Base-by-base conservation (phyloP, 2,888 invertebrate genomes). In the Dicycla oo region DNA sequence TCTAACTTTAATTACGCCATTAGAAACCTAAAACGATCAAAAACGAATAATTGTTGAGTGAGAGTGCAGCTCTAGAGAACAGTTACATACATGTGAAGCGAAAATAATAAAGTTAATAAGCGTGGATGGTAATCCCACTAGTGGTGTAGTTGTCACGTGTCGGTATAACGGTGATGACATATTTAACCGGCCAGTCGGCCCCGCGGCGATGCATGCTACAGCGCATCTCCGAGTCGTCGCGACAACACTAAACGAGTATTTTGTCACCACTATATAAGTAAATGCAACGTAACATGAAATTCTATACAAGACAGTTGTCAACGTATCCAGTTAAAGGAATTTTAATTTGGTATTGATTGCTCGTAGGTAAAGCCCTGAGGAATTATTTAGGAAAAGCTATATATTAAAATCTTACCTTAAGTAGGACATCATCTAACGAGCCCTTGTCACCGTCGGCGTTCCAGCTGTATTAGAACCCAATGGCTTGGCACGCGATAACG, bases 151-250 rank as follows among this genome's bases (percentile, higher is more conserved):
- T 84, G 81, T 87, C 84, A 85, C 86, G 86, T 86, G 86, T 78
- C 87, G 73, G 80, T 88, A 90, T 93, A 93, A 93, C 93, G 93
- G 92, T 92, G 91, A 89, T 90, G 92, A 92, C 91, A 92, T 92
- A 92, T 92, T 89, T 91, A 88, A 91, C 90, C 90, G 91, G 84
- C 72, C 85, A 82, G 82, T 13, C 67, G 80, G 75, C 72, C 75
- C 80, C 75, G 78, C 78, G 68, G 38, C 80, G 75, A 65, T 85
- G 85, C 84, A 85, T 63, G 81, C 74, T 78, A 78, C 74, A 73
- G 69, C 85, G 85, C 81, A 81, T 83, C 86, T 74, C 67, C 60
- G 58, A 77, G 65, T 69, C 67, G 81, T 68, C 81, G 71, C 85
- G 77, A 79, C 83, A 76, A 74, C 77, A 77, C 83, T 79, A 82